Base-by-base conservation (phyloP, 2,113 vertebrate genomes). In the Saimiri boliviensis region DNA sequence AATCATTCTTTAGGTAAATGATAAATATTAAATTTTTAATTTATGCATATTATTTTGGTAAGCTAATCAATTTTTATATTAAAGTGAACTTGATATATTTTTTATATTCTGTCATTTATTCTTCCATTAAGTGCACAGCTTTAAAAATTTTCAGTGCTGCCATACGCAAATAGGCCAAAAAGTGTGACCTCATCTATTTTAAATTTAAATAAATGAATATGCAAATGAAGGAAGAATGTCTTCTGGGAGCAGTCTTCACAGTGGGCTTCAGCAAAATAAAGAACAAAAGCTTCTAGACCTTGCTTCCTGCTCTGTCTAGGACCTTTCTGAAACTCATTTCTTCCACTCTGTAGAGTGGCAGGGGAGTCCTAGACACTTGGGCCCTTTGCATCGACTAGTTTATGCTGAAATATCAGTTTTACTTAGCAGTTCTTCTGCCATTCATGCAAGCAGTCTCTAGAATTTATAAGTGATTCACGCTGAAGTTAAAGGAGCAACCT, bases 161-260 rank as follows among this genome's bases (percentile, higher is more conserved):
- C 47, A 73, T 52, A 52, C 52, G 16, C 52, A 84, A 88, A 87
- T 70, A 80, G 73, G 35, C 74, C 37, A 74, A 27, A n/a, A 70
- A n/a, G 52, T 47, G 42, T 91, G 93, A 91, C 54, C 37, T 97
- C 71, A 37, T 94, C 37, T 89, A 60, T 95, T 89, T 95, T 86
- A 90, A 90, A 95, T 89, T 70, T 94, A 40, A 89, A 79, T 93
- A 89, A 89, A 93, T 82, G 35, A 91, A 77, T 95, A 86, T 94
- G 81, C 35, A 95, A 92, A 77, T 56, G 74, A 89, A 90, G 60
- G 23, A 88, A 94, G 23, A 71, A 35, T 88, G 20, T 68, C 79
- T 35, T 73, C 47, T 88, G 84, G 86, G 45, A 40, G 25, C 45
- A 25, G n/a, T 19, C 56, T 82, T 79, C 63, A 27, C 4, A n/a